phyloP scores from a whole-genome alignment of 2,888 invertebrate species.

The Drosophila infuscata region DNA sequence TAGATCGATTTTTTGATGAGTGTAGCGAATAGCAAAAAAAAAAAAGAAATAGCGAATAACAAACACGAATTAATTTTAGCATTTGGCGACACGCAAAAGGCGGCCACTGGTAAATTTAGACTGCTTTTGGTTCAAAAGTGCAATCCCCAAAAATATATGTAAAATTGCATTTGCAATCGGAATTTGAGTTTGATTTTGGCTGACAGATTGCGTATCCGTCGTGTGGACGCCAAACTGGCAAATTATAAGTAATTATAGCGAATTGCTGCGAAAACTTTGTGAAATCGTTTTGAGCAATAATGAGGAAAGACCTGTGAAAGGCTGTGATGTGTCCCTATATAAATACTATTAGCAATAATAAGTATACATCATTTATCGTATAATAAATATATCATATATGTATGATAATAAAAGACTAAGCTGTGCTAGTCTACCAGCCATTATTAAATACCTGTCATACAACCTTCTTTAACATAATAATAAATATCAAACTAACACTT shows the following conservation, averaged over 20 bases:
- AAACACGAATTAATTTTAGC: slow-evolving; percentile 51
- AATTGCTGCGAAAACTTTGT: slow-evolving; percentile 7
- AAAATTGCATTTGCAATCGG: slow-evolving; percentile 5
- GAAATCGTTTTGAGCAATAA: no score
- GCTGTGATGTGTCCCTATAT: no score
- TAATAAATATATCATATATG: neutral
- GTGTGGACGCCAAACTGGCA: slow-evolving; percentile 7
- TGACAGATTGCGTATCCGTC: slow-evolving; percentile 49
- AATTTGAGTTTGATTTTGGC: neutral
- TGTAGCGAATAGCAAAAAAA: neutral
- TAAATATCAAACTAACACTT: no score
- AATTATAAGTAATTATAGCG: neutral
- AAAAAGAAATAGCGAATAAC: neutral
- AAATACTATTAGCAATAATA: neutral
- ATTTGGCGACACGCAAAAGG: slow-evolving; percentile 59
- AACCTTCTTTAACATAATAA: neutral
- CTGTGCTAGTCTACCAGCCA: neutral
- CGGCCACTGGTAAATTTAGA: slow-evolving; percentile 47
- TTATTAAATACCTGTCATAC: neutral
- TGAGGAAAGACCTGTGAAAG: no score
- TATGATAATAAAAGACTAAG: neutral
- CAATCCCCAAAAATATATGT: slow-evolving; percentile 18
- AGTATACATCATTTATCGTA: neutral
- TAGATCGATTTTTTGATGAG: neutral
- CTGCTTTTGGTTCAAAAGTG: slow-evolving; percentile 33